A percentile compares a stretch with the other conserved stretches of the same genome.
phyloP scores from a whole-genome alignment of 2,888 invertebrate genomes.

The Ligdia adustata region DNA sequence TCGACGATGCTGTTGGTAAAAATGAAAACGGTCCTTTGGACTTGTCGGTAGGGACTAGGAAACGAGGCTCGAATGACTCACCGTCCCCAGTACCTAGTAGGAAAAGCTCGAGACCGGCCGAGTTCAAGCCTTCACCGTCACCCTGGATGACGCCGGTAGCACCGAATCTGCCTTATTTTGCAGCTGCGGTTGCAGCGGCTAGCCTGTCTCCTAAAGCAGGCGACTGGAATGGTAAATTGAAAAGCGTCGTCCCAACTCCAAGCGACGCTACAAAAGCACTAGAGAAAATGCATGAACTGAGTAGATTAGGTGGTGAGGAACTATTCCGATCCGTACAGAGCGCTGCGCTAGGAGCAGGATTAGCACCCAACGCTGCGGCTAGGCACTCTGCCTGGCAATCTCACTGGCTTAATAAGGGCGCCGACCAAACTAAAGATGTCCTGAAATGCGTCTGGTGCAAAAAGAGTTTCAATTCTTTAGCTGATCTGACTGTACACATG shows the following conservation, averaged over 20 bases:
- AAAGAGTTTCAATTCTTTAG: constrained; percentile 97
- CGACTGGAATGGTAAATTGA: constrained; percentile 92
- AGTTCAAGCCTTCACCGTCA: constrained; percentile 88
- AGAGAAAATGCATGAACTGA: constrained; percentile 96
- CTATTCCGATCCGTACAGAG: constrained; percentile 86
- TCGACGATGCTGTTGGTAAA: constrained; percentile 89
- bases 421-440: constrained; percentile 97
- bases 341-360: constrained; percentile 75
- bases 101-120: constrained; percentile 87
- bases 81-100: constrained; percentile 85
- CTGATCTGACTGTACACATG: constrained; percentile 98
- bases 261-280: constrained; percentile 94
- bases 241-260: constrained; percentile 86
- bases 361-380: constrained; percentile 84
- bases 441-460: constrained; percentile 99
- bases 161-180: constrained; percentile 91
- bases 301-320: constrained; percentile 92
- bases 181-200: constrained; percentile 90
- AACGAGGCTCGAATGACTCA: constrained; percentile 87
- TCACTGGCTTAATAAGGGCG: constrained; percentile 98
- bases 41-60: constrained; percentile 89
- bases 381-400: constrained; percentile 98
- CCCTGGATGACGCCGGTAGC: constrained; percentile 92
- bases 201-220: constrained; percentile 89
- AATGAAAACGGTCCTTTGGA: constrained; percentile 90